Conservation (phyloP, 2,113 vertebrate species). For the Bettongia penicillata region DNA sequence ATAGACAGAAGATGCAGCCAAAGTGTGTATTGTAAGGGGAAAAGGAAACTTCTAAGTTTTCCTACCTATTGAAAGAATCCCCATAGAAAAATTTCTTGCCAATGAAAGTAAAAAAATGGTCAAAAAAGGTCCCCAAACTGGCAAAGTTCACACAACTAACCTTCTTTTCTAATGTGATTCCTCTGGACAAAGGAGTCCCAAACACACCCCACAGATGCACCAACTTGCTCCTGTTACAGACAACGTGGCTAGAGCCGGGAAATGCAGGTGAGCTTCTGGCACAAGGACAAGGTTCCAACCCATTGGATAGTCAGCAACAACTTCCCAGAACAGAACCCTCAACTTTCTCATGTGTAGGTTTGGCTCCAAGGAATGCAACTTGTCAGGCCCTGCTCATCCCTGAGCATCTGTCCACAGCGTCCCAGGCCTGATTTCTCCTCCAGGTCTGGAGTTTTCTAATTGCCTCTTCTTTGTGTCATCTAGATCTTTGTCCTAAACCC, state of each 20-base stretch:
- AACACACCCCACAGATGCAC: not conserved
- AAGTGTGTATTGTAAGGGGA: not conserved
- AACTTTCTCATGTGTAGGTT: not conserved
- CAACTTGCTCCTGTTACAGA: not conserved
- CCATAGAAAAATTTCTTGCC: not conserved
- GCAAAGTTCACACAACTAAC: not conserved
- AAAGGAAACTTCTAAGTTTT: not conserved
- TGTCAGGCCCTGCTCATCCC: not conserved
- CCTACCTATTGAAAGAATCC: constrained; percentile 4
- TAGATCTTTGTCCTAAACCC: not conserved
- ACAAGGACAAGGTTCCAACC: not conserved
- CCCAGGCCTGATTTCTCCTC: not conserved
- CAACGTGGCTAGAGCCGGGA: not conserved
- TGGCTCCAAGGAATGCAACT: not conserved
- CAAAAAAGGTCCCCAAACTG: not conserved
- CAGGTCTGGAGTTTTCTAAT: not conserved
- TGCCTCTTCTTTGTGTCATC: rapidly evolving
- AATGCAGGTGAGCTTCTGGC: not conserved
- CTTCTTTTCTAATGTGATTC: not conserved
- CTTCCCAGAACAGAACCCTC: not conserved
- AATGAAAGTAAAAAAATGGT: not conserved
- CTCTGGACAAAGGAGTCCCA: not conserved
- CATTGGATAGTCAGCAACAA: not conserved
- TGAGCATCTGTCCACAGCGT: not conserved
- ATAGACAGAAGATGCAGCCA: not conserved